Base-by-base conservation (phyloP, 1,140 invertebrate species). In the Euura lappo region DNA sequence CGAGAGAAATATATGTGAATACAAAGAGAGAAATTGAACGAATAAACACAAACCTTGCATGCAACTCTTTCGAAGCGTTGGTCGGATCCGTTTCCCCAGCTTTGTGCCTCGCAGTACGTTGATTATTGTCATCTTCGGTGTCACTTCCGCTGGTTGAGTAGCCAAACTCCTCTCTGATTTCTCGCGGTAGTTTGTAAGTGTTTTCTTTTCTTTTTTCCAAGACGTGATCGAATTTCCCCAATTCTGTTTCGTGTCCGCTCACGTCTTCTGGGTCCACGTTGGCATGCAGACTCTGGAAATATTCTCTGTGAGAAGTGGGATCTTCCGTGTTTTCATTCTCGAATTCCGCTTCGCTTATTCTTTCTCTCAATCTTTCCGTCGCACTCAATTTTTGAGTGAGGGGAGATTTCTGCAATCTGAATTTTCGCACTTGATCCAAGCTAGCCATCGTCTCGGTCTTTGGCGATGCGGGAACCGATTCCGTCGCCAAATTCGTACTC, bases 401-500 rank as follows among this genome's bases (percentile, higher is more conserved):
- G 6, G 76, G 28, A 69, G 79, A 80, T 70, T 79, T 84, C 74
- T 76, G 79, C 13, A 82, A 70, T 28, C 76, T 75, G 51, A 81
- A 83, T 69, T 78, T 79, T 71, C 77, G 70, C 28, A 82, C 68
- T 69, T 80, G 78, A 8, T 83, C 76, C 4, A 81, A 68, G 66
- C 73, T 83, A 51, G 78, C 43, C 77, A 79, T 81, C 45, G 81
- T 83, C 74, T 83, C 83, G 13, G 78, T 77, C 65, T 73, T 75
- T 6, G 66, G 0, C 4, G 65, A 68, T 42, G 68, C 10, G 13
- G 67, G 4, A 51, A 72, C 44, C 7, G 45, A 42, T 11, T 70
- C 69, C 2, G 44, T 11, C 11, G 69, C 46, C 45, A 45, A 70
- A 5, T 13, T 70, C 2, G 69, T 4, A 10, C 44, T n/a, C 46